Evolutionary conservation across 2,797 vertebrate genomes (phyloP), one percentile per base, ranked within the genome.

Genomic region (Takifugu ocellatus): DNA sequence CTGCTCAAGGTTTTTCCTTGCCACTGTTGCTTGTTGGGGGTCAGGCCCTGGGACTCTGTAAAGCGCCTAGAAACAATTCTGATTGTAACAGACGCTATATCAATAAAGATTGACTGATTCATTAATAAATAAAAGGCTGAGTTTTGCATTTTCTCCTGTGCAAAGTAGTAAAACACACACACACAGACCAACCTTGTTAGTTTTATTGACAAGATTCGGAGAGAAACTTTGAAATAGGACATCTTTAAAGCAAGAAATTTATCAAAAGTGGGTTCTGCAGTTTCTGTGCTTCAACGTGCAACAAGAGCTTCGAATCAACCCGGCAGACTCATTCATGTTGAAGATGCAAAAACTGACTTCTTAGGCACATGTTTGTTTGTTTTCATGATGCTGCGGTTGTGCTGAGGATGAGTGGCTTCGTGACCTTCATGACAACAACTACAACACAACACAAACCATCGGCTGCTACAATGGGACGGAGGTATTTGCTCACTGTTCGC

Each of bases 401-500:
- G 54, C n/a, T 66, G 66, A 51, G 59, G 52, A 64, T 50, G 46
- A 61, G 70, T 31, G 43, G 53, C 2, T 27, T 0, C 8, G 26
- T 45, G 46, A 61, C 21, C 12, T 56, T 43, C 5, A 3, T 53
- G 72, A 67, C 70, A 78, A 58, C 61, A 61, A 73, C 61, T 66
- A 67, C 43, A 70, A 79, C 75, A 61, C 68, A 69, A 79, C 57
- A 78, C 56, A 54, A 66, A 21, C 50, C 43, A 0, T 10, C 49
- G 45, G 46, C 5, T 66, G 72, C 63, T 73, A 79, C 78, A 77
- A 44, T 16, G 59, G 54, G 53, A 45, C 54, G 78, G 77, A 81
- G 79, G 76, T 83, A 82, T 83, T 79, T 60, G 74, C 21, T 31
- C 59, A 84, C 66, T 56, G 60, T 79, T 81, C 53, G 76, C 71